phyloP scores from a whole-genome alignment of 2,888 invertebrate genomes.

The Coecobrya sp. region DNA sequence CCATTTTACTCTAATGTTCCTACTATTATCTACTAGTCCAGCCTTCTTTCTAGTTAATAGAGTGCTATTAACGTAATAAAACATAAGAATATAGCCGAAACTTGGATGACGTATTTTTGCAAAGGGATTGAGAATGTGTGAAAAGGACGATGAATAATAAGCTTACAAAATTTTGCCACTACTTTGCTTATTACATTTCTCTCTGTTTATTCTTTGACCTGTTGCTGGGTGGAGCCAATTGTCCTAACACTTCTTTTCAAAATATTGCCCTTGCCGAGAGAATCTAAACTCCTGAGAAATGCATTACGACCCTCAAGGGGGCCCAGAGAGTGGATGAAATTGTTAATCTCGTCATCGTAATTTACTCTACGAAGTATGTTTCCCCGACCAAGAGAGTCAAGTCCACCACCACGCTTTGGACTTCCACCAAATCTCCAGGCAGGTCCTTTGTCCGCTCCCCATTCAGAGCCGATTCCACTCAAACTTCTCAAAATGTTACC shows the following conservation, averaged over 20 bases:
- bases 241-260: constrained; percentile 86
- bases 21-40: neutral
- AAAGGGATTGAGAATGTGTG: neutral
- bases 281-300: constrained; percentile 88
- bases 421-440: constrained; percentile 84
- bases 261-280: constrained; percentile 88
- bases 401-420: constrained; percentile 87
- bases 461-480: constrained; percentile 81
- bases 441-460: constrained; percentile 83
- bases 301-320: constrained; percentile 81
- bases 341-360: constrained; percentile 84
- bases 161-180: constrained; percentile 24
- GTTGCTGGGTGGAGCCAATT: constrained; percentile 65
- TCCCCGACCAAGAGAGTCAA: constrained; percentile 88
- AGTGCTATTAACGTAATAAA: neutral
- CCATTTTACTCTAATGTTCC: neutral
- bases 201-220: constrained; percentile 75
- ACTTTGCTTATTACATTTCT: neutral
- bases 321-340: constrained; percentile 82
- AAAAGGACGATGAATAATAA: neutral
- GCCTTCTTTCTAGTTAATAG: constrained; percentile 2
- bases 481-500: constrained; percentile 88
- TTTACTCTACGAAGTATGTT: constrained; percentile 87
- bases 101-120: neutral
- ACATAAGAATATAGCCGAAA: neutral